Evolutionary conservation across 2,888 invertebrate genomes (phyloP).

Genomic region (Portevinia maculata): DNA sequence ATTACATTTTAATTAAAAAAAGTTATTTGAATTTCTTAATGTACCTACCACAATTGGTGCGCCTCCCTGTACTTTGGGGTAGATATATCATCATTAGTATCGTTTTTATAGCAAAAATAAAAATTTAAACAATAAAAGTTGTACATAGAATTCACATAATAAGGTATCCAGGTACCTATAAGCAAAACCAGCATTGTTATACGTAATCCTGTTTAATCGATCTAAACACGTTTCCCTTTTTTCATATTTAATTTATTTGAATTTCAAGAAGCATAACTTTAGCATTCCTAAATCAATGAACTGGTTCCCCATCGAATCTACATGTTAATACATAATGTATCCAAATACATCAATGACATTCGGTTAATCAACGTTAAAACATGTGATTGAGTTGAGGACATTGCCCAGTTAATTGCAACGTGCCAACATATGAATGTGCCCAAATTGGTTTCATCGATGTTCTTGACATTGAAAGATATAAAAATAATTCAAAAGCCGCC

Average conservation of each 20-base stretch:
- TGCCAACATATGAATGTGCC: no score
- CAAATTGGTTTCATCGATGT: background rate
- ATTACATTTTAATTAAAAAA: no score
- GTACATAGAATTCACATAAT: constrained; percentile 27
- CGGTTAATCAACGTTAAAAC: constrained; percentile 11
- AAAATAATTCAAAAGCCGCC: constrained; percentile 17
- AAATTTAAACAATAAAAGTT: no score
- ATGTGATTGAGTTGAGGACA: background rate
- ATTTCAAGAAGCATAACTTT: constrained; percentile 44
- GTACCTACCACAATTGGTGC: no score
- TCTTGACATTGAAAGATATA: constrained; percentile 58
- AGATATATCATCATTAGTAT: no score
- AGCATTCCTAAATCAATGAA: constrained; percentile 38
- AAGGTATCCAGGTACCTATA: constrained; percentile 32
- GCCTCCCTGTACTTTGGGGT: no score
- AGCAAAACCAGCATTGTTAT: constrained; percentile 38
- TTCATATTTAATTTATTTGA: constrained; percentile 14
- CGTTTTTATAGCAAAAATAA: no score
- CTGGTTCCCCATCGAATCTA: constrained; percentile 36
- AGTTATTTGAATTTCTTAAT: no score
- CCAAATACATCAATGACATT: constrained; percentile 36
- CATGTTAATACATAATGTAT: background rate
- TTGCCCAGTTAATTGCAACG: background rate
- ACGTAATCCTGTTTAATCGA: constrained; percentile 28
- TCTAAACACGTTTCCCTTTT: constrained; percentile 59